Conservation (phyloP, 2,797 vertebrate genomes). For the Gymnocypris eckloni region DNA sequence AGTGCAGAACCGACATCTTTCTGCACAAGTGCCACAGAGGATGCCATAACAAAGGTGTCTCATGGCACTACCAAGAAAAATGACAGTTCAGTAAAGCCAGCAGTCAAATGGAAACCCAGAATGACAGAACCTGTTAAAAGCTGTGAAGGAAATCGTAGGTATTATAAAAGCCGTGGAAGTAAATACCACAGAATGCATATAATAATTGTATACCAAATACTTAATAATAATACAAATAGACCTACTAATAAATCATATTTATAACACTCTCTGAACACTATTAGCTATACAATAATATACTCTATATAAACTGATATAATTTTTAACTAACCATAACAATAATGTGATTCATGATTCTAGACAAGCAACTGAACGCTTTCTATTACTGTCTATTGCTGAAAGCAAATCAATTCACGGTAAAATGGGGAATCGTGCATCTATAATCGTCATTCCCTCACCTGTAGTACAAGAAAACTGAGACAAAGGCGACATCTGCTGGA, state of each 20-base stretch:
- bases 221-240: background rate
- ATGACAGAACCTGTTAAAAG: background rate
- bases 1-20: background rate
- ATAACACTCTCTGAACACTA: background rate
- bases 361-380: background rate
- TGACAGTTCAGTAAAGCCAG: background rate
- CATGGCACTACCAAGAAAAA: background rate
- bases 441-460: constrained; percentile 71
- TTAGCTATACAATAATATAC: background rate
- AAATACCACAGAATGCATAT: background rate
- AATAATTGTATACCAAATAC: background rate
- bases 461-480: constrained; percentile 62
- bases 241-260: background rate
- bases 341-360: background rate
- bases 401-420: constrained; percentile 3
- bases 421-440: constrained; percentile 74
- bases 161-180: background rate
- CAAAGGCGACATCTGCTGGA: constrained; percentile 75
- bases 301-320: background rate
- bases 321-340: background rate
- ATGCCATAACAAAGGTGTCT: background rate
- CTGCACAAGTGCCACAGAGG: background rate
- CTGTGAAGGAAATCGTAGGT: background rate
- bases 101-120: background rate
- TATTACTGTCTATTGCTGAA: background rate